Base-by-base conservation (phyloP, 2,113 vertebrate species). In the Oreocharis arfaki region DNA sequence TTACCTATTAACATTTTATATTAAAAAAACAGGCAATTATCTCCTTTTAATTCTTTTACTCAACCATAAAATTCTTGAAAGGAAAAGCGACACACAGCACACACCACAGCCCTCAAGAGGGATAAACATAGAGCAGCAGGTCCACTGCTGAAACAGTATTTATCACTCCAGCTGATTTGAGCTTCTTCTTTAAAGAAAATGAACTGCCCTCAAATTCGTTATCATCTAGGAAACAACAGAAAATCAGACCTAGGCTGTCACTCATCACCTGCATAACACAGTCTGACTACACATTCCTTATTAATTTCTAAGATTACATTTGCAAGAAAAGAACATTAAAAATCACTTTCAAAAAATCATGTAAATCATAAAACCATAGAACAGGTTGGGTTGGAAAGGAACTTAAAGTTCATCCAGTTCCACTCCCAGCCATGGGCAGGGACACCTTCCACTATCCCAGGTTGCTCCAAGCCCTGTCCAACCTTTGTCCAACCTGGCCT, bases 1-100 rank as follows among this genome's bases (percentile, higher is more conserved):
- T 86, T 10, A 97, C 96, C 96, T 96, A 39, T 65, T 12, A 53
- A 50, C 23, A 73, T 78, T 94, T 93, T 39, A 59, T 6, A 80
- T 80, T 50, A 39, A 57, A 88, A 87, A 89, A 68, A 39, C 8
- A 65, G 21, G 33, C 35, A 15, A 63, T 67, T 57, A 75, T 21
- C 28, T 30, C 68, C 7, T 78, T 67, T 67, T 42, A 59, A 32
- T 60, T 77, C 16, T 73, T 93, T 67, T 42, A 82, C 18, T 89
- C 50, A 28, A 49, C 9, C 35, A 73, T 14, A 23, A 56, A 50
- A 39, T 39, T 74, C 8, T 16, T 86, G 33, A 57, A 32, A 77
- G 59, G 22, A 73, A 65, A 73, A 52, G 47, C 27, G 32, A 53
- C 35, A 46, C 8, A 11, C 24, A 37, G 49, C 21, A 35, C 30